Evolutionary conservation across 2,888 invertebrate species (phyloP).

Genomic region (Morpho helenor): DNA sequence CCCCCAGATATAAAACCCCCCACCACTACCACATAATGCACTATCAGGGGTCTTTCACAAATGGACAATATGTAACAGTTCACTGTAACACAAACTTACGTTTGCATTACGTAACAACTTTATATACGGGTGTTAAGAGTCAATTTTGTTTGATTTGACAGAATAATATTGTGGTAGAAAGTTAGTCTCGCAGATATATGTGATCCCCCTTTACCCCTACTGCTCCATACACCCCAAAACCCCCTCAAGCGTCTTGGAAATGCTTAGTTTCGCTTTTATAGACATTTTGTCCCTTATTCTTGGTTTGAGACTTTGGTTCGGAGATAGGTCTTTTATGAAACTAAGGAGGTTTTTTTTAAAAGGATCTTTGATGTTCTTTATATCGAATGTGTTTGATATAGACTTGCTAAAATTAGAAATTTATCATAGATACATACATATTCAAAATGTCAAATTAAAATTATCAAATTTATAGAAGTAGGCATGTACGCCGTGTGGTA

Average conservation of each 20-base stretch:
- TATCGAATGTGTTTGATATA: constrained; percentile 1
- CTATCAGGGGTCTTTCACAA: constrained; percentile 49
- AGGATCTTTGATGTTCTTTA: constrained; percentile 27
- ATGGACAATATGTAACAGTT: constrained; percentile 45
- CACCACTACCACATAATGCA: constrained; percentile 41
- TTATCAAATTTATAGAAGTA: too few species aligned
- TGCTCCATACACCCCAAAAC: constrained; percentile 30
- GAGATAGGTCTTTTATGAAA: constrained; percentile 41
- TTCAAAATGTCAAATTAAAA: too few species aligned
- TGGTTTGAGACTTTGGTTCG: constrained; percentile 50
- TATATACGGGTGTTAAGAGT: constrained; percentile 28
- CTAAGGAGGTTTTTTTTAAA: constrained; percentile 28
- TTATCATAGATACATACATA: too few species aligned
- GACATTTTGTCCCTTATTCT: constrained; percentile 66
- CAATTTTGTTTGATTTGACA: constrained; percentile 25
- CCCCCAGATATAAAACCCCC: constrained; percentile 39
- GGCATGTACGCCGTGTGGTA: too few species aligned
- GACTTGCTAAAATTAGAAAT: too few species aligned
- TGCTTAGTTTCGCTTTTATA: constrained; percentile 67
- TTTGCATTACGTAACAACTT: constrained; percentile 9
- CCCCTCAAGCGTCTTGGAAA: constrained; percentile 64
- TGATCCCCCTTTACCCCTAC: constrained; percentile 26
- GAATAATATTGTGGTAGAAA: constrained; percentile 24
- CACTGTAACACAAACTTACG: constrained; percentile 27
- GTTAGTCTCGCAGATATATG: constrained; percentile 34